phyloP scores from a whole-genome alignment of 2,113 vertebrate genomes.

The Taurulus bubalis region DNA sequence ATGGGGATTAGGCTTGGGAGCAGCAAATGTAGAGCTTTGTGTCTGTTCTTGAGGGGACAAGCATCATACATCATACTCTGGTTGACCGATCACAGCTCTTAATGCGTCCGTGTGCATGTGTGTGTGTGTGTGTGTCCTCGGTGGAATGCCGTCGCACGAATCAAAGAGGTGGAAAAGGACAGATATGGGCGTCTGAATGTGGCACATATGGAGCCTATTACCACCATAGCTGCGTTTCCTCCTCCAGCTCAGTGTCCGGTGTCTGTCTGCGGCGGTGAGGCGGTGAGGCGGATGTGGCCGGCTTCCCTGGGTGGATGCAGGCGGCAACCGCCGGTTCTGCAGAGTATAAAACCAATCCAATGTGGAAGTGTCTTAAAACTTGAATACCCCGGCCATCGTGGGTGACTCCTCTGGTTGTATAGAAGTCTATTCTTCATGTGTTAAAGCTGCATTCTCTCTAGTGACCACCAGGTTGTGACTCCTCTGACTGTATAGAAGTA shows the following conservation, averaged over 20 bases:
- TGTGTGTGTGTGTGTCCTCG: slow-evolving; percentile 11
- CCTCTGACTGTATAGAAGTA: no score
- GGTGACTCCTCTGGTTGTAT: no score
- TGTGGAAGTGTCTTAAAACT: no score
- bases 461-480: no score
- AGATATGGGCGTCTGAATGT: slow-evolving; percentile 39
- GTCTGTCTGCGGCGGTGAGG: slow-evolving; percentile 13
- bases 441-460: no score
- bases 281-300: slow-evolving; percentile 11
- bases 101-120: background rate
- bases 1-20: background rate
- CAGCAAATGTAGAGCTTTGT: background rate
- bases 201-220: slow-evolving; percentile 64
- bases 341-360: no score
- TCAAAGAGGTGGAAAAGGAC: slow-evolving; percentile 39
- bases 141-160: slow-evolving; percentile 38
- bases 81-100: background rate
- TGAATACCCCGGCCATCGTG: no score
- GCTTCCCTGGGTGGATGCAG: background rate
- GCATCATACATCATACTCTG: background rate
- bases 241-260: slow-evolving; percentile 24
- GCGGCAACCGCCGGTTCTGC: no score
- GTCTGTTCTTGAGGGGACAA: background rate
- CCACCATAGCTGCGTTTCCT: background rate
- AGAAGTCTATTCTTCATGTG: no score